Base-by-base conservation (phyloP, 1,140 invertebrate species). In the Magallana ariakensis region DNA sequence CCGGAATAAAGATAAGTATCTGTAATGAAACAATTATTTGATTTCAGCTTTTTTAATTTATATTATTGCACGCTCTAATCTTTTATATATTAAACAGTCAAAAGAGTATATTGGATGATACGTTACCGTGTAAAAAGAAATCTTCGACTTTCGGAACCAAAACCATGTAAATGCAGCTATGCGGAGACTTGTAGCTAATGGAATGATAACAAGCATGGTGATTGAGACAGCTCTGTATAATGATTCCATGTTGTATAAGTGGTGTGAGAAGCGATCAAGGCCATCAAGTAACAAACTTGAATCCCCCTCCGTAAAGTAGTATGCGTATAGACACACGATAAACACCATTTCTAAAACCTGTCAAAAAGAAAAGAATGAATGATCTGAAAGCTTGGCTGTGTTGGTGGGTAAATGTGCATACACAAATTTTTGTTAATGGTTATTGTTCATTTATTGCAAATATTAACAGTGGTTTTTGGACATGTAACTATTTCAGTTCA, bases 251-350 rank as follows among this genome's bases (percentile, higher is more conserved):
- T 60, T 60, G n/a, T 60, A 60, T 13, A 13, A n/a, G n/a, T 60
- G n/a, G 58, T 60, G n/a, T 60, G 58, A 16, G 58, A 60, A 60
- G n/a, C 58, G 58, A 15, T n/a, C n/a, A 60, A 60, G 58, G 11
- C 58, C n/a, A n/a, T 10, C 11, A 60, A 60, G 58, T 13, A 60
- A 60, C 11, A 16, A 0, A n/a, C n/a, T 60, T 60, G 58, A 60
- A 60, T 60, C 58, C 13, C 58, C 58, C 58, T 60, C 58, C 58
- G 58, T 60, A n/a, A 60, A 60, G 58, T 60, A 60, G 58, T 60
- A 60, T n/a, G 58, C 11, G n/a, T 60, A 60, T n/a, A 60, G 58
- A 60, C 4, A 0, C 6, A 60, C 11, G 11, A n/a, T n/a, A 60
- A 60, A 60, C 13, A 60, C 58, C 13, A 60, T 13, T 15, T 60